Base-by-base conservation (phyloP, 2,113 vertebrate genomes). In the Macaca mulatta region DNA sequence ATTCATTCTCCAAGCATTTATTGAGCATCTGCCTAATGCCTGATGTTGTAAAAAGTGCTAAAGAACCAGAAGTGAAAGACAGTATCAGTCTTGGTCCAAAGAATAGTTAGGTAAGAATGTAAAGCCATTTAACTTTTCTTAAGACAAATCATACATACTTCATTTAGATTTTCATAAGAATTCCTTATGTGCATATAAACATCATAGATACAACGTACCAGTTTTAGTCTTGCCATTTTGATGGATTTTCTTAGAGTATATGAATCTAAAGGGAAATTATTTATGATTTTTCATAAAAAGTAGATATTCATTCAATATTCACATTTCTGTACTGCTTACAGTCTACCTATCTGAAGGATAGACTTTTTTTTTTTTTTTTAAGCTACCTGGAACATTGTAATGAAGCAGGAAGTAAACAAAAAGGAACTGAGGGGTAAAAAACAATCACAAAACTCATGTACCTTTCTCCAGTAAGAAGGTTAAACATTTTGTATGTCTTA, bases 241-340 rank as follows among this genome's bases (percentile, higher is more conserved):
- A 7, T 74, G 61, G 23, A 17, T 88, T 94, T 94, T 93, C n/a
- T 61, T 75, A 43, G 40, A 78, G 23, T 35, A 87, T 75, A 11
- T 92, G 27, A 82, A 89, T 90, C 50, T 52, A 52, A 94, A 92
- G 40, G 77, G 61, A 92, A 84, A n/a, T 88, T 93, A 30, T 93
- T 74, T 67, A 50, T 81, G 12, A 74, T 59, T 77, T 77, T 48
- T 97, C 52, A 40, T 90, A 84, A 88, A 87, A 69, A 52, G 35
- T 86, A 93, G 43, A 45, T 67, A 88, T 35, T 0, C 35, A 8
- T 86, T 70, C 67, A 83, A 2, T 84, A 87, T 88, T 83, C 27
- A 55, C 22, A 18, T 93, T 92, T 92, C 78, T 97, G 9, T 13
- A 70, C 13, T 50, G 82, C 45, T 72, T 67, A 25, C 30, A 81